A percentile compares a stretch with the other conserved stretches of the same genome.
Evolutionary conservation across 2,888 invertebrate species (phyloP).

Genomic region (Lypha dubia): DNA sequence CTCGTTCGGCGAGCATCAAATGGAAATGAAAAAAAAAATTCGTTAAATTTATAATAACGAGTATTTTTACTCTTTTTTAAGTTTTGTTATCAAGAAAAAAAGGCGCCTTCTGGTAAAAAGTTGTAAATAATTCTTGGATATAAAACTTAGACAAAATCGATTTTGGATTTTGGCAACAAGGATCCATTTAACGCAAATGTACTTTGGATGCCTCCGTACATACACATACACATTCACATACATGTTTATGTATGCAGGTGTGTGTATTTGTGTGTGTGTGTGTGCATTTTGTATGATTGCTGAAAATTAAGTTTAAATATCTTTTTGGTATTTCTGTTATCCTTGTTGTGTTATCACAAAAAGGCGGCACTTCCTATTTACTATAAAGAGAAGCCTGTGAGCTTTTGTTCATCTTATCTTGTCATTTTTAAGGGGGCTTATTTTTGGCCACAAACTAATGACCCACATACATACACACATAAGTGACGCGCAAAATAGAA

Average conservation of each 20-base stretch:
- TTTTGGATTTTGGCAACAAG: slow-evolving; percentile 48
- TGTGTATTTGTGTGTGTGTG: not conserved
- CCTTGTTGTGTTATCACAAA: slow-evolving; percentile 52
- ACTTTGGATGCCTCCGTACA: not conserved
- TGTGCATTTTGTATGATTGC: not conserved
- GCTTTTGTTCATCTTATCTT: slow-evolving; percentile 44
- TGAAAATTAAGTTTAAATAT: not conserved
- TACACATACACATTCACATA: no score
- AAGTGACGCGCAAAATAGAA: no score
- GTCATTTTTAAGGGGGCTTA: slow-evolving; percentile 22
- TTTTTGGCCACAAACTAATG: slow-evolving; percentile 33
- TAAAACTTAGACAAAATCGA: slow-evolving; percentile 38
- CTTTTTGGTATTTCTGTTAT: slow-evolving; percentile 57
- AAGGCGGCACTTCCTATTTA: slow-evolving; percentile 43
- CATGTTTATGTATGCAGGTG: not conserved
- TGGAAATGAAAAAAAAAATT: slow-evolving; percentile 38
- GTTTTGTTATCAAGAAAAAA: slow-evolving; percentile 17
- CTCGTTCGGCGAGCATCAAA: slow-evolving; percentile 4
- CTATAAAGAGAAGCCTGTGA: not conserved
- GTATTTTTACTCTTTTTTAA: not conserved
- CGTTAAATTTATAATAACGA: slow-evolving; percentile 3
- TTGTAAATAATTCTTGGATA: slow-evolving; percentile 1
- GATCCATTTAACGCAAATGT: not conserved
- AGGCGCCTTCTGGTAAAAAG: slow-evolving; percentile 49
- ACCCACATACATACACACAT: no score